These are phyloP conservation scores for Elegia similella DNA, from an alignment of 2,888 invertebrate species.

Conservation along the genomic window DNA sequence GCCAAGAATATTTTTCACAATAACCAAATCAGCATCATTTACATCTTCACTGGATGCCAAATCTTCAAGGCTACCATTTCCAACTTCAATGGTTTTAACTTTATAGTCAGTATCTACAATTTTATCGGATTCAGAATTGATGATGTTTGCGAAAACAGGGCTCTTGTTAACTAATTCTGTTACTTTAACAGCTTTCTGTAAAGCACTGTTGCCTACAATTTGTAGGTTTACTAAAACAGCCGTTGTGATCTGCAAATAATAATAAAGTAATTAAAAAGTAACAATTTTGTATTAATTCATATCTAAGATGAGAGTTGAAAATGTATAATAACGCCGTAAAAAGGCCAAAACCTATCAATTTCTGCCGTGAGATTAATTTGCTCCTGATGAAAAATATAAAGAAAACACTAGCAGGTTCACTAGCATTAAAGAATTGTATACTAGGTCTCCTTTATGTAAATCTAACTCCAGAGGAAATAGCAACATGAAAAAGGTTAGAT, in stretches of 20 bases:
- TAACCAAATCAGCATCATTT: slow-evolving; percentile 37
- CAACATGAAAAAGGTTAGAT: no score
- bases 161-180: slow-evolving; percentile 32
- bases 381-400: no score
- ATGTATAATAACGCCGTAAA: no score
- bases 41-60: slow-evolving; percentile 21
- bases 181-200: slow-evolving; percentile 30
- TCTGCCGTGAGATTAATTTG: no score
- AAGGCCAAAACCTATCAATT: no score
- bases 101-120: slow-evolving; percentile 25
- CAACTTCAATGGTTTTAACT: slow-evolving; percentile 16
- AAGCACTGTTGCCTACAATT: slow-evolving; percentile 44
- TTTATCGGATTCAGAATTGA: slow-evolving; percentile 1
- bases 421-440: no score
- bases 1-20: slow-evolving; percentile 40
- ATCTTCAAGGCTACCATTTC: slow-evolving; percentile 17
- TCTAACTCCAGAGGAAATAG: no score
- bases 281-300: neutral
- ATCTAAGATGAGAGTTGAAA: no score
- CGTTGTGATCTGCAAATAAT: slow-evolving; percentile 34
- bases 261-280: neutral
- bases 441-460: no score
- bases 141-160: slow-evolving; percentile 9
- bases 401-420: no score
- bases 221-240: slow-evolving; percentile 47